phyloP scores from a whole-genome alignment of 2,797 vertebrate species.

The Aldrovandia affinis region DNA sequence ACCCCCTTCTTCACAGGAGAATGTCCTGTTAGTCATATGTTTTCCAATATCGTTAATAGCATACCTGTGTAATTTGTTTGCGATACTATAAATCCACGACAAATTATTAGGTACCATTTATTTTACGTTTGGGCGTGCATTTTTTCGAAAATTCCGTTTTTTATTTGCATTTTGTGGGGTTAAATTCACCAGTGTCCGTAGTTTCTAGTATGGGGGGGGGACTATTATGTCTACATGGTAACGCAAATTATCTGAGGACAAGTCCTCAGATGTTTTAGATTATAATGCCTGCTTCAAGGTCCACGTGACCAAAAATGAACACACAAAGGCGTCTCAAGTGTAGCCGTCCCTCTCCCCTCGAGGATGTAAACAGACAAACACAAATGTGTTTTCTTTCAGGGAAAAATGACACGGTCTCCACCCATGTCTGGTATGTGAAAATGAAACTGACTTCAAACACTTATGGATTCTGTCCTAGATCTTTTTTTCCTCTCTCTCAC shows the following conservation, averaged over 20 bases:
- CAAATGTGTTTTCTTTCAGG: background rate
- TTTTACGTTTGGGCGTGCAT: background rate
- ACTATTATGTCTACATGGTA: background rate
- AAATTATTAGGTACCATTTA: too few species aligned
- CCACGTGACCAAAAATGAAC: background rate
- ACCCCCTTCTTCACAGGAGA: background rate
- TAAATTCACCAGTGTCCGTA: background rate
- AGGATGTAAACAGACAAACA: conserved; percentile 11
- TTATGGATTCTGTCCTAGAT: background rate
- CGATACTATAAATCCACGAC: background rate
- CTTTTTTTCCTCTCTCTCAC: background rate
- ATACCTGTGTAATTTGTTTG: background rate
- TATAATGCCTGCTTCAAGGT: background rate
- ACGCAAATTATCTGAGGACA: conserved; percentile 9
- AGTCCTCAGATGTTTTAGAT: conserved; percentile 16
- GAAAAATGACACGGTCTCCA: conserved; percentile 15
- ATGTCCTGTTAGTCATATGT: background rate
- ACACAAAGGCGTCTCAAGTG: conserved; percentile 7
- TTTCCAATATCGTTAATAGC: background rate
- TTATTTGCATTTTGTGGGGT: background rate
- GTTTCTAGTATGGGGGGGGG: background rate
- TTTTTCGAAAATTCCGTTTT: background rate
- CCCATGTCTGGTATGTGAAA: conserved; percentile 24
- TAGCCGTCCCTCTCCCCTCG: background rate
- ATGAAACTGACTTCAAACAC: background rate